Conservation (phyloP, 2,113 vertebrate species). For the Turnix velox region DNA sequence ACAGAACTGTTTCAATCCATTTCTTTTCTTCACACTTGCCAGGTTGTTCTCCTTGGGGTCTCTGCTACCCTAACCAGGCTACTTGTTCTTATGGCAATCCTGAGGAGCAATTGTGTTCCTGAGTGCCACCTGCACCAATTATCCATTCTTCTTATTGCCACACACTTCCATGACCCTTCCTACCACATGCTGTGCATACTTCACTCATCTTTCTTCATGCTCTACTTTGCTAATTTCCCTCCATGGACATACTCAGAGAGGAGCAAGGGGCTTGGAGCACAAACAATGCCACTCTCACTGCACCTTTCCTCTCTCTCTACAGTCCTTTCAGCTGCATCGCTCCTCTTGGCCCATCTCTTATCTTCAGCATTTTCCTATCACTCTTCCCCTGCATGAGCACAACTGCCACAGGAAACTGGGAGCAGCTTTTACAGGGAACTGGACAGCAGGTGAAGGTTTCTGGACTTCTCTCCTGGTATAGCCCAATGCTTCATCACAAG, state of each 20-base stretch:
- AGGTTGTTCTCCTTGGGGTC: neutral
- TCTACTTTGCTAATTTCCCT: neutral
- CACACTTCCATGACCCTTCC: neutral
- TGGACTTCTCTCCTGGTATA: neutral
- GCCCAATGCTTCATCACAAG: neutral
- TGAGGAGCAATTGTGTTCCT: neutral
- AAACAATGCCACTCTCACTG: neutral
- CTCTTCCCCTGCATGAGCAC: neutral
- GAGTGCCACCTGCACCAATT: neutral
- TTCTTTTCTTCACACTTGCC: neutral
- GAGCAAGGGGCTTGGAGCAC: neutral
- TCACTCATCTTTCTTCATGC: neutral
- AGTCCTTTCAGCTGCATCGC: accelerated
- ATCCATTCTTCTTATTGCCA: neutral
- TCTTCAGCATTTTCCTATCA: accelerated
- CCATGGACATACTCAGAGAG: neutral
- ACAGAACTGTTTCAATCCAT: neutral
- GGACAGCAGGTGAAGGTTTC: neutral
- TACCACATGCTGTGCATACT: neutral
- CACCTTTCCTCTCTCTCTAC: neutral
- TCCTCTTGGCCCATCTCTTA: neutral
- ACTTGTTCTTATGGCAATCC: accelerated
- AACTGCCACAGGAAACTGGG: neutral
- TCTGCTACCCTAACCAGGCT: neutral
- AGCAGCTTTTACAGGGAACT: neutral